These are phyloP conservation scores for Turritopsis rubra DNA, from an alignment of 30 jellyfish, hydroid and myxozoan species.

Conservation along the genomic window DNA sequence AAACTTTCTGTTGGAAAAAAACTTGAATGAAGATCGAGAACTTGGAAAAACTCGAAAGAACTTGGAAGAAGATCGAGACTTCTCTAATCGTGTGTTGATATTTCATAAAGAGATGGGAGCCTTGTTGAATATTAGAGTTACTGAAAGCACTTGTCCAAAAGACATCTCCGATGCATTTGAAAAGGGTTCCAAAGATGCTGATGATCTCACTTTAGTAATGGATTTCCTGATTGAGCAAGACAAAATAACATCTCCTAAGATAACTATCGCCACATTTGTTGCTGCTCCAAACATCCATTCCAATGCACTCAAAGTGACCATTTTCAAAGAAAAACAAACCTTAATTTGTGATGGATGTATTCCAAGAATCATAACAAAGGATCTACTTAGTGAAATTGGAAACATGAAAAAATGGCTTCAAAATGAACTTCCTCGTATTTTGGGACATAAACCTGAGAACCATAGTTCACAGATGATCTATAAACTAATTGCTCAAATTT, in stretches of 20 bases:
- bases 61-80: background rate
- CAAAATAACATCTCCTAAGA: background rate
- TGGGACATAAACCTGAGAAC: no score
- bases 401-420: background rate
- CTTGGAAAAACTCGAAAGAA: no score
- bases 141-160: background rate
- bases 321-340: background rate
- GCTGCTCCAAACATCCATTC: background rate
- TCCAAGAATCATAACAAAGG: background rate
- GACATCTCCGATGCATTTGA: background rate
- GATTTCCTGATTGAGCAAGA: background rate
- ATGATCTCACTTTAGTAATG: background rate
- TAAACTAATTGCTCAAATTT: background rate
- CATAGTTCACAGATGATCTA: background rate
- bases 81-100: background rate
- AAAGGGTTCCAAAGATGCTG: background rate
- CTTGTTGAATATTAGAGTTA: background rate
- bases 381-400: background rate
- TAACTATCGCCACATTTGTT: background rate
- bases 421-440: background rate
- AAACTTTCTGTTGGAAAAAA: background rate
- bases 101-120: background rate
- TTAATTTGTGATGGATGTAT: background rate
- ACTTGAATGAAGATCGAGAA: background rate
- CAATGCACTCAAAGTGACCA: background rate